phyloP scores from a whole-genome alignment of 2,113 vertebrate species.

The Cygnus atratus region DNA sequence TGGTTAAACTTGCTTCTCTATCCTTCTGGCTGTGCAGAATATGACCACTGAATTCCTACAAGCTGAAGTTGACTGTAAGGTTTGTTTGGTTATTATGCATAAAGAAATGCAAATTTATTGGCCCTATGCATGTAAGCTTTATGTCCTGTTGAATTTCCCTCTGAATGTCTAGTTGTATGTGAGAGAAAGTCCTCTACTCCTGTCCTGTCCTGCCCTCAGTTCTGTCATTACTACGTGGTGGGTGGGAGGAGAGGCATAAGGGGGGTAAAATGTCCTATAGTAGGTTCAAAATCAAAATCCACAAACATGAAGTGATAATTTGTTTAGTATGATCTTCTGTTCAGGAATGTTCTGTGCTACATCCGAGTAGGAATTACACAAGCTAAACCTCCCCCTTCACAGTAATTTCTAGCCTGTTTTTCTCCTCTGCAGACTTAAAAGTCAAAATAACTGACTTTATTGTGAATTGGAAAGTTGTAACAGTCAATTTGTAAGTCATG shows the following conservation, averaged over 20 bases:
- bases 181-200: not conserved
- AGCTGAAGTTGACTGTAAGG: not conserved
- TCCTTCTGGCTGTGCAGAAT: not conserved
- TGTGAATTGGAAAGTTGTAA: not conserved
- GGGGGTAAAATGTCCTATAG: not conserved
- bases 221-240: rapidly evolving
- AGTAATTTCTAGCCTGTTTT: not conserved
- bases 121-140: not conserved
- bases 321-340: not conserved
- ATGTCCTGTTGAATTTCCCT: not conserved
- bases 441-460: not conserved
- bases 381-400: not conserved
- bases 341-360: not conserved
- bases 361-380: not conserved
- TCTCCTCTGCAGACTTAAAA: not conserved
- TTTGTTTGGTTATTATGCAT: not conserved
- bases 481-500: not conserved
- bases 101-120: not conserved
- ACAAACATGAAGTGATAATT: not conserved
- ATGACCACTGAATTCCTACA: not conserved
- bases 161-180: not conserved
- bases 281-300: not conserved
- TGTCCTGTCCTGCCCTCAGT: not conserved
- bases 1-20: not conserved
- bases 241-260: not conserved